These are phyloP conservation scores for Trypoxylon attenuatum DNA, from an alignment of 2,888 invertebrate genomes.

Conservation along the genomic window DNA sequence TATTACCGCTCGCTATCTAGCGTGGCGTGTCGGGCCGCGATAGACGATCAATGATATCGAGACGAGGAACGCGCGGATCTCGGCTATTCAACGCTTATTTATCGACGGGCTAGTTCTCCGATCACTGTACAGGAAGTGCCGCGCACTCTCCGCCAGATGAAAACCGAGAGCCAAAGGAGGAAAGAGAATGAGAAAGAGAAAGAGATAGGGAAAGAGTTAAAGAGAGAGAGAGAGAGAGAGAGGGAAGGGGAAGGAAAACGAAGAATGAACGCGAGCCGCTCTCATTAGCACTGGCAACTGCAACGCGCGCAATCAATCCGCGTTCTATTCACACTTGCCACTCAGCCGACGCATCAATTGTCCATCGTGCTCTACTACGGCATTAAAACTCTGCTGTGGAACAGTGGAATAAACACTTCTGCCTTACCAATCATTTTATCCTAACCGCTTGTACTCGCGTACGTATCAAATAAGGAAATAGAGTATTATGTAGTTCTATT, in stretches of 20 bases:
- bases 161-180: slow-evolving; percentile 28
- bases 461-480: too few species aligned
- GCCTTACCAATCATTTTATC: too few species aligned
- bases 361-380: too few species aligned
- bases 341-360: too few species aligned
- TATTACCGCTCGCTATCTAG: slow-evolving; percentile 50
- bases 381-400: too few species aligned
- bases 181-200: not conserved
- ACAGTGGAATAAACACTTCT: too few species aligned
- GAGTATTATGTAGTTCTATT: too few species aligned
- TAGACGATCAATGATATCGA: slow-evolving; percentile 61
- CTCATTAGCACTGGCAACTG: too few species aligned
- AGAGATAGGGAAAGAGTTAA: not conserved
- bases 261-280: too few species aligned
- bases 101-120: slow-evolving; percentile 40
- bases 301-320: too few species aligned
- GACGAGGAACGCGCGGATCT: slow-evolving; percentile 51
- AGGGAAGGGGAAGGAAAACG: not conserved
- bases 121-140: slow-evolving; percentile 19
- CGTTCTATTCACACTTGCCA: too few species aligned
- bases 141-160: slow-evolving; percentile 37
- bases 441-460: too few species aligned
- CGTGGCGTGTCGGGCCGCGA: slow-evolving; percentile 46
- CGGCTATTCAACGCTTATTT: slow-evolving; percentile 57
- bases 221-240: not conserved